phyloP scores from a whole-genome alignment of 2,797 vertebrate genomes.

The Lagodon rhomboides region DNA sequence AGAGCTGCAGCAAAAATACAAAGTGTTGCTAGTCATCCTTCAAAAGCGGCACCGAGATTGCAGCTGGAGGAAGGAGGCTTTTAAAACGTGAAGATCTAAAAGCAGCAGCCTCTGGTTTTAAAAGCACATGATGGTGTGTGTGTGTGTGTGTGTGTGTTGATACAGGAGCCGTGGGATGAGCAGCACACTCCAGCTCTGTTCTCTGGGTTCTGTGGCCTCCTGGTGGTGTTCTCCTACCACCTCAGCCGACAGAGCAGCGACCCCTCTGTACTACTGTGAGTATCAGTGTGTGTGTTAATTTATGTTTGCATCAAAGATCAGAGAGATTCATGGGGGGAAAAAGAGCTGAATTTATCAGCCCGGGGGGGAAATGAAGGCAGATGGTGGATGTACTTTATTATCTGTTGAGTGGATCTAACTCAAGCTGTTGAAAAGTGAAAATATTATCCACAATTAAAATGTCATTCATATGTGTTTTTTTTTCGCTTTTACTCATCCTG shows the following conservation, averaged over 20 bases:
- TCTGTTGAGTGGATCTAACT: background rate
- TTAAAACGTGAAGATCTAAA: constrained; percentile 17
- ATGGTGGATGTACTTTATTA: background rate
- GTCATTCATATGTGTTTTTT: background rate
- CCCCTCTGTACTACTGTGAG: constrained; percentile 93
- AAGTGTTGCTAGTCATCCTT: constrained; percentile 13
- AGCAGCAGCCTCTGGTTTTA: background rate
- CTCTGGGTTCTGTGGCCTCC: constrained; percentile 95
- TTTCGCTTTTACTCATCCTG: background rate
- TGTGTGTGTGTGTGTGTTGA: constrained; percentile 44
- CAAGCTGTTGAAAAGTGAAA: no score
- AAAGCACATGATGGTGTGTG: background rate
- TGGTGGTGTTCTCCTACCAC: constrained; percentile 95
- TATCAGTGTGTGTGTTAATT: constrained; percentile 27
- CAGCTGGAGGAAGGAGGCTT: constrained; percentile 3
- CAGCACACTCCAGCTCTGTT: constrained; percentile 96
- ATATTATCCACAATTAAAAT: background rate
- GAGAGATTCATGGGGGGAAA: background rate
- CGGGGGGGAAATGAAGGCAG: background rate
- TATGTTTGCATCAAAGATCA: background rate
- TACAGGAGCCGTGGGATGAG: constrained; percentile 95
- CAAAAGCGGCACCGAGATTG: constrained; percentile 4
- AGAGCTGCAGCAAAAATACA: constrained; percentile 32
- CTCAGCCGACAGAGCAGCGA: constrained; percentile 98
- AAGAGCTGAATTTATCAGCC: background rate